phyloP scores from a whole-genome alignment of 2,888 invertebrate genomes.

The Iselma pallidipennis region DNA sequence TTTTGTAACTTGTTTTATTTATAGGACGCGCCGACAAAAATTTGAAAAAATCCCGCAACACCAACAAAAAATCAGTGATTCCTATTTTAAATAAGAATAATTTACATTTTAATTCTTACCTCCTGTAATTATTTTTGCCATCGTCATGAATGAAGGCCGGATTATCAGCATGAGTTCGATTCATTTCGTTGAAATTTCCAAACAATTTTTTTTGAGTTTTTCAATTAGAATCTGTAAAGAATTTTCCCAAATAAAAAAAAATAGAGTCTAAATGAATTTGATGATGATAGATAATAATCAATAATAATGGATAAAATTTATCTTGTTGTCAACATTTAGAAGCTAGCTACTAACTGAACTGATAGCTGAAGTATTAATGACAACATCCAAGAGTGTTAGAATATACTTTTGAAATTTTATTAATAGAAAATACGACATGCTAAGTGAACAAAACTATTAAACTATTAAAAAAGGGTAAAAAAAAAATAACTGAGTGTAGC shows the following conservation, averaged over 20 bases:
- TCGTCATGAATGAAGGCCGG: conserved; percentile 62
- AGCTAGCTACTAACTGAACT: no score
- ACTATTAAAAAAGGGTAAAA: neutral
- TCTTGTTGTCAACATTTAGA: no score
- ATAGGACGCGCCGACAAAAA: no score
- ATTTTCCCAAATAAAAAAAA: neutral
- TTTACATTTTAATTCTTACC: conserved; percentile 44
- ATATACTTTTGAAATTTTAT: neutral
- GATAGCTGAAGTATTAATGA: neutral
- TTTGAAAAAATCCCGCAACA: no score
- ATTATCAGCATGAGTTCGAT: conserved; percentile 57
- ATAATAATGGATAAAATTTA: no score
- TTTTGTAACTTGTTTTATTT: no score
- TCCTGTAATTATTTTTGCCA: conserved; percentile 56
- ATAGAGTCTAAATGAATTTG: no score
- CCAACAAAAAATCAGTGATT: no score
- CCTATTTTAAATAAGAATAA: neutral
- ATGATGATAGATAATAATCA: no score
- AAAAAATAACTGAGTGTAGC: no score
- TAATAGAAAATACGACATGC: neutral
- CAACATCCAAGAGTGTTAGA: neutral
- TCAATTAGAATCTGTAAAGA: neutral
- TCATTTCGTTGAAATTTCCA: conserved; percentile 32
- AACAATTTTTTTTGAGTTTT: neutral
- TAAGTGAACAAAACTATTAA: neutral